A percentile compares a stretch with the other conserved stretches of the same genome.
These are phyloP conservation scores for Zaprionus davidi DNA, from an alignment of 1,140 invertebrate species.

Conservation along the genomic window DNA sequence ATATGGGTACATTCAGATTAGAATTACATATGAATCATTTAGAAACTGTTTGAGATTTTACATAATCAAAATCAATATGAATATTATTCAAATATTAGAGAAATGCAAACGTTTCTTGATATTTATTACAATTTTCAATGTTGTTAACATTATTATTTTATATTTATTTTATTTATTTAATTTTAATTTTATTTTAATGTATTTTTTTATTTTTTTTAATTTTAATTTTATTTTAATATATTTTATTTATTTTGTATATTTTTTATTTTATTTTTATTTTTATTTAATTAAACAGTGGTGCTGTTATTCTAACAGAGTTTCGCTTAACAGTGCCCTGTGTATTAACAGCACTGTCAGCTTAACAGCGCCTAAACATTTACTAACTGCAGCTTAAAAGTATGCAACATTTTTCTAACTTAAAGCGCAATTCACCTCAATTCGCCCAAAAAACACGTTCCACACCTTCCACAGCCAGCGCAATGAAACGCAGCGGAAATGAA, in stretches of 20 bases:
- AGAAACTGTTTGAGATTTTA: too few relatives aligned
- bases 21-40: background rate
- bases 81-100: background rate
- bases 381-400: conserved; percentile 13
- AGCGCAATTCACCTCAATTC: background rate
- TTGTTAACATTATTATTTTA: background rate
- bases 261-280: too few relatives aligned
- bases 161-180: too few relatives aligned
- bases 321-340: too few relatives aligned
- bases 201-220: too few relatives aligned
- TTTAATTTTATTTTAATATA: too few relatives aligned
- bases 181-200: background rate
- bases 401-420: background rate
- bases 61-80: background rate
- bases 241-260: too few relatives aligned
- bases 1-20: background rate
- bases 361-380: background rate
- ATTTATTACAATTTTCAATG: background rate
- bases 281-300: background rate
- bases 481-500: conserved; percentile 14
- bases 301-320: too few relatives aligned
- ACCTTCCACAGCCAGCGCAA: background rate
- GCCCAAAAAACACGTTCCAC: background rate
- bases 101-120: background rate
- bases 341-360: conserved; percentile 17